Evolutionary conservation across 2,797 vertebrate species (phyloP), one percentile per base, ranked within the genome.

Genomic region (Lates japonicus): DNA sequence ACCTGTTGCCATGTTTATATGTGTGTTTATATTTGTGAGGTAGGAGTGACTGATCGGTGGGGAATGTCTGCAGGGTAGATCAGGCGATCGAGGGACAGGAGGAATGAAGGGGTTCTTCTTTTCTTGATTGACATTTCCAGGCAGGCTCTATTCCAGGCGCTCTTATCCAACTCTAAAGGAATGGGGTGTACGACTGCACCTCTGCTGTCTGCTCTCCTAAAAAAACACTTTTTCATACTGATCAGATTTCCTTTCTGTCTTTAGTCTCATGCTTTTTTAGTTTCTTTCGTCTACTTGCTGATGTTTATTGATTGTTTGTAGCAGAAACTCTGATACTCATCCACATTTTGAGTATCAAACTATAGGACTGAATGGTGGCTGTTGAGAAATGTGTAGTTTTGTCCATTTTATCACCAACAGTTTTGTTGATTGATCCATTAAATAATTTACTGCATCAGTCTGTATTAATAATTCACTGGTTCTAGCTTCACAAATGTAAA

Each of bases 1-100:
- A 74, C 33, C 71, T 68, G 91, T 94, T 93, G 91, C 92, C 88
- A 85, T 93, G 93, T 94, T 93, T 93, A 84, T 63, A 62, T 13
- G 42, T 2, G 46, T 90, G 87, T 92, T 92, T 89, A 67, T 78
- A 63, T 89, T 88, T 90, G 82, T 51, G 72, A 70, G 79, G 76
- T 62, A 54, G 52, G 74, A 76, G 73, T 92, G 89, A 92, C 58
- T 86, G 87, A 92, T 86, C 62, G 76, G 62, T 55, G 84, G 85
- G 77, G 35, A 71, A 84, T 84, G 83, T 84, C 92, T 91, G 75
- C 73, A 85, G 88, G 90, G 80, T 37, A 81, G 79, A 86, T 80
- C 52, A 59, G 33, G 51, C 33, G 11, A 80, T 81, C 7, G 10
- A 44, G 54, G 29, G 31, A 69, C 71, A 44, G 41, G n/a, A 71